Conservation (phyloP, 2,113 vertebrate genomes). For the Trematocara marginatum region DNA sequence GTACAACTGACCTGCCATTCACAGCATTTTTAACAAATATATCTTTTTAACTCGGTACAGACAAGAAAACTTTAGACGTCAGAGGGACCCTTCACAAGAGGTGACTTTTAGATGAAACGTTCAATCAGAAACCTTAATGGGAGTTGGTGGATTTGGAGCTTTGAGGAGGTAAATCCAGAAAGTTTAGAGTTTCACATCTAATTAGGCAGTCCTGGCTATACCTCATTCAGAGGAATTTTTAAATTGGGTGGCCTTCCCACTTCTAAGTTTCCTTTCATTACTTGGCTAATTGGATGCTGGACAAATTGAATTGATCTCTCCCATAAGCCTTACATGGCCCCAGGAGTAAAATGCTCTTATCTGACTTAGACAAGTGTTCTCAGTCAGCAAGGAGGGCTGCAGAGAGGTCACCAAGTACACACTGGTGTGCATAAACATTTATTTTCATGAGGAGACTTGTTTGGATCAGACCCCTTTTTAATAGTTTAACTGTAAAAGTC, state of each 20-base stretch:
- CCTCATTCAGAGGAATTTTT: slow-evolving; percentile 11
- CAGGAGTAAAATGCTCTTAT: not conserved
- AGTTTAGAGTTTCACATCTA: not conserved
- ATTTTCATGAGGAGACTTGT: slow-evolving; percentile 20
- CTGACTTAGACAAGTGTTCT: not conserved
- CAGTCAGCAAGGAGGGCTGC: not conserved
- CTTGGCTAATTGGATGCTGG: slow-evolving; percentile 16
- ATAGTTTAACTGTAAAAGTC: not conserved
- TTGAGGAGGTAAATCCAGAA: not conserved
- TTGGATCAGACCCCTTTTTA: not conserved
- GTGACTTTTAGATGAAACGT: not conserved
- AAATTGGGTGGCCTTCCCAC: not conserved
- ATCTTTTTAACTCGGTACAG: not conserved
- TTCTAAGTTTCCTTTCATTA: slow-evolving; percentile 13
- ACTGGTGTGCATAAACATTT: slow-evolving; percentile 20
- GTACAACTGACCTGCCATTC: not conserved
- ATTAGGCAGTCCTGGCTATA: not conserved
- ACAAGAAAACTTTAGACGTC: not conserved
- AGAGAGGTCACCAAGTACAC: not conserved
- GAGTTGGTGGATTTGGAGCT: not conserved
- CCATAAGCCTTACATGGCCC: not conserved
- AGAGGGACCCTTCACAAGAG: not conserved
- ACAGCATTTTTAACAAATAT: not conserved
- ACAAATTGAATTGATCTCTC: slow-evolving; percentile 17
- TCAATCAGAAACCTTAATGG: not conserved